Conservation (phyloP, 2,113 vertebrate genomes). For the sheep (Ovis aries) region ARS-UI_Ramb_v3.0 NC_056056.1:141688501-141689000, state of each 20-base stretch:
- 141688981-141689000: background rate
- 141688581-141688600: background rate
- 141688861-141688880: background rate
- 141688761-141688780: background rate
- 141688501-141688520: background rate
- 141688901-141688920: background rate
- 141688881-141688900: background rate
- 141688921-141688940: background rate
- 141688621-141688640: background rate
- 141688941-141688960: background rate
- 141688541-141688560: background rate
- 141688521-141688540: background rate
- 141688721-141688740: background rate
- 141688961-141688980: background rate
- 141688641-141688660: background rate
- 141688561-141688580: background rate
- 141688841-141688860: background rate
- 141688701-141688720: background rate
- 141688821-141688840: background rate
- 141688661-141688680: background rate
- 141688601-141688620: background rate
- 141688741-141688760: background rate
- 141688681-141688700: background rate
- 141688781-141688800: background rate
- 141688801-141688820: background rate